Evolutionary conservation across 37 sponge, comb jelly and placozoan genomes (phyloP).

Genomic region (Theonella swinhoei): DNA sequence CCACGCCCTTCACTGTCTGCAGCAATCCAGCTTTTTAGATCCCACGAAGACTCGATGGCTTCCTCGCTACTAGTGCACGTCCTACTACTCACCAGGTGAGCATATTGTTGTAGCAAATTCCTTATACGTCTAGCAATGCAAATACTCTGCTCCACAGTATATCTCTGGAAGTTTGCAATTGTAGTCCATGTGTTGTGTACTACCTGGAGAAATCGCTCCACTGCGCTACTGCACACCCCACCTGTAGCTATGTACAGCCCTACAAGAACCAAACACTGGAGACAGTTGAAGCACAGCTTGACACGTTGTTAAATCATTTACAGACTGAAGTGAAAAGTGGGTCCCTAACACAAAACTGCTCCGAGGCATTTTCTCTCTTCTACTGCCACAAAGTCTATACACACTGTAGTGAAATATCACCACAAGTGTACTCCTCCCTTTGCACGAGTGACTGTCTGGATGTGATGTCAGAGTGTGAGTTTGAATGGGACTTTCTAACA

Average conservation of each 20-base stretch:
- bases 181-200: too few relatives aligned
- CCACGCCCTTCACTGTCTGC: not conserved
- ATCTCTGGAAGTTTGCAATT: too few relatives aligned
- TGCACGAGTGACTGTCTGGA: slow-evolving; percentile 9
- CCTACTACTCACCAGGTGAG: too few relatives aligned
- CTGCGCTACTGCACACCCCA: not conserved
- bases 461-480: slow-evolving; percentile 18
- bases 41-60: too few relatives aligned
- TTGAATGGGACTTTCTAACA: slow-evolving; percentile 6
- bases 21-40: too few relatives aligned
- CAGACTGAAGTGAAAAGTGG: slow-evolving; percentile 1
- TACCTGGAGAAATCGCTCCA: not conserved
- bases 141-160: not conserved
- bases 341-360: not conserved
- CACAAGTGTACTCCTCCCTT: not conserved
- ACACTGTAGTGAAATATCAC: not conserved
- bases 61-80: too few relatives aligned
- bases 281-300: slow-evolving; percentile 8
- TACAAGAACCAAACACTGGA: not conserved
- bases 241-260: not conserved
- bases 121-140: too few relatives aligned
- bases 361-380: slow-evolving; percentile 5
- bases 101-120: too few relatives aligned
- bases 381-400: slow-evolving; percentile 45
- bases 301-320: not conserved